phyloP scores from a whole-genome alignment of 2,888 invertebrate genomes.

The Lepetodrilus schrolli region DNA sequence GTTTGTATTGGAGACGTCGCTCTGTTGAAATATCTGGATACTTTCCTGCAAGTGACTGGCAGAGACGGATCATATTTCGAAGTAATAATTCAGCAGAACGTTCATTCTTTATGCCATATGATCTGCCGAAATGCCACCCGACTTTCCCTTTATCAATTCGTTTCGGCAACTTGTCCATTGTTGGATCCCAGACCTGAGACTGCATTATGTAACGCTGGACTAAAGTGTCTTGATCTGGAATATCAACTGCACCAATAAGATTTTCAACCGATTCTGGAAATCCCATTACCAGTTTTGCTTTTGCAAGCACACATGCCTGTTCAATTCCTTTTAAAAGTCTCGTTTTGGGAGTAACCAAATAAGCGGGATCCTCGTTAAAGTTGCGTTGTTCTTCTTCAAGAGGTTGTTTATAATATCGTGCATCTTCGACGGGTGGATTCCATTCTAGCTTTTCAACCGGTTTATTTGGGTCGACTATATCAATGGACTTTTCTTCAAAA shows the following conservation, averaged over 20 bases:
- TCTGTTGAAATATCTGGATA: constrained; percentile 54
- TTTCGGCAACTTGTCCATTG: constrained; percentile 86
- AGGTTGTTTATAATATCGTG: constrained; percentile 38
- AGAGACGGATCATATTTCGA: constrained; percentile 55
- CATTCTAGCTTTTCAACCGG: neutral
- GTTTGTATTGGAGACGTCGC: constrained; percentile 46
- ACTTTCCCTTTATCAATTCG: constrained; percentile 83
- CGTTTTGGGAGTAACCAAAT: constrained; percentile 32
- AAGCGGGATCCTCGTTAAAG: constrained; percentile 80
- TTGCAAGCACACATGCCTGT: constrained; percentile 89
- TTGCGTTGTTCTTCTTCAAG: constrained; percentile 45
- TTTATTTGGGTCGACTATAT: constrained; percentile 36
- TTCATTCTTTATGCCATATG: constrained; percentile 81
- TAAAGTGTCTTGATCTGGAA: constrained; percentile 53
- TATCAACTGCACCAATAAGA: constrained; percentile 53
- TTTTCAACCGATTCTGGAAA: constrained; percentile 65
- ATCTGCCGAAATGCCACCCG: constrained; percentile 78
- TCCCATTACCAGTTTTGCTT: constrained; percentile 78
- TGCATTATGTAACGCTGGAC: constrained; percentile 72
- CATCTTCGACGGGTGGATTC: constrained; percentile 48
- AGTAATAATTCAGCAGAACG: constrained; percentile 44
- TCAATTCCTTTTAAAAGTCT: constrained; percentile 78
- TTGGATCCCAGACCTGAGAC: constrained; percentile 80
- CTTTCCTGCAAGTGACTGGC: constrained; percentile 49
- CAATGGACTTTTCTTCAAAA: neutral